Percentiles rank a stretch among this genome's conserved stretches.
Evolutionary conservation across 2,113 vertebrate species (phyloP).

Genomic region (Speoplatyrhinus poulsoni): DNA sequence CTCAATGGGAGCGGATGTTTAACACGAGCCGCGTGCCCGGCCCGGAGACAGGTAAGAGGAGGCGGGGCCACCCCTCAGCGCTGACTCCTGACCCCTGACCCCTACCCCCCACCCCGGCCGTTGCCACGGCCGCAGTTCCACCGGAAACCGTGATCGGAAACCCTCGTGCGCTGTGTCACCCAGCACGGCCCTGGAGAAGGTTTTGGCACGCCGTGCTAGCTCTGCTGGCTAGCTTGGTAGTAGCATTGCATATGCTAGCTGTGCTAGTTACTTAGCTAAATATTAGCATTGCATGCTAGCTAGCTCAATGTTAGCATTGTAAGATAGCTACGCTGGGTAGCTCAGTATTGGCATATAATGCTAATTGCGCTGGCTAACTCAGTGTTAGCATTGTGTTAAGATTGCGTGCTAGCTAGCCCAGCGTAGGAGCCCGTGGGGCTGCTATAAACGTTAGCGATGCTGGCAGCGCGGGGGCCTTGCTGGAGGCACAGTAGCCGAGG

Average conservation of each 20-base stretch:
- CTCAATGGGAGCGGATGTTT: conserved; percentile 97
- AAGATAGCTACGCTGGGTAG: no score
- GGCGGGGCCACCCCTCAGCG: conserved; percentile 48
- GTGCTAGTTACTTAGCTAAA: no score
- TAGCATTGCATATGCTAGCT: no score
- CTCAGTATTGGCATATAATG: no score
- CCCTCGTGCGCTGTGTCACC: conserved; percentile 41
- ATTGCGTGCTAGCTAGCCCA: no score
- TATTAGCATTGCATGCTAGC: no score
- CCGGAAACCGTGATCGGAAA: conserved; percentile 44
- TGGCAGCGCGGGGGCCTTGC: conserved; percentile 34
- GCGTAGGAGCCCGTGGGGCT: no score
- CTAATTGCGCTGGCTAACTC: no score
- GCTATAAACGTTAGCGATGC: neutral
- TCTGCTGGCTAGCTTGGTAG: no score
- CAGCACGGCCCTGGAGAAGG: conserved; percentile 43
- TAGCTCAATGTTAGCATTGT: no score
- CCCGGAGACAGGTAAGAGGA: conserved; percentile 88
- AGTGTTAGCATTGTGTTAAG: no score
- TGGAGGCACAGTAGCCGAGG: conserved; percentile 41
- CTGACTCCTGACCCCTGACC: conserved; percentile 5
- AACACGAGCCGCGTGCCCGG: conserved; percentile 91
- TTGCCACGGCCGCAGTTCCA: no score
- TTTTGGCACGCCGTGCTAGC: neutral
- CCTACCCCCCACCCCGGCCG: conserved; percentile 30